Conservation (phyloP, 1,140 invertebrate genomes). For the Gryon sp. region DNA sequence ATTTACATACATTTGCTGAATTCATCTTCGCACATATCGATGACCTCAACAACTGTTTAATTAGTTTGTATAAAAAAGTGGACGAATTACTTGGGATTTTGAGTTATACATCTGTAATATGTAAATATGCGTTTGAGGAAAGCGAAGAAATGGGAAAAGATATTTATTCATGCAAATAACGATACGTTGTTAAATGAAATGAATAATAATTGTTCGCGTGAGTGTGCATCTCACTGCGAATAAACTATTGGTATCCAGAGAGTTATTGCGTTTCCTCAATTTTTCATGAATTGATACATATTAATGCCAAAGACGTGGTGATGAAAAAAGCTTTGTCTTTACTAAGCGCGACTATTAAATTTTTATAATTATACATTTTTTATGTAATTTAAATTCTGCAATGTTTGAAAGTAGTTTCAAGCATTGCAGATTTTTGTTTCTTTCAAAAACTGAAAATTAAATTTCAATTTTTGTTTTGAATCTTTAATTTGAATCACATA, state of each 20-base stretch:
- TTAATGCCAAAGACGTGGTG: too few species aligned
- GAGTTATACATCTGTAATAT: constrained; percentile 45
- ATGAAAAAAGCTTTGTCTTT: too few species aligned
- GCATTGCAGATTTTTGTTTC: too few species aligned
- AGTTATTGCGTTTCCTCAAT: too few species aligned
- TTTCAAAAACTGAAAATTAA: too few species aligned
- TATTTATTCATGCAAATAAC: constrained; percentile 48
- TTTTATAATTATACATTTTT: too few species aligned
- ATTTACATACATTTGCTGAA: too few species aligned
- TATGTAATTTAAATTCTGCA: too few species aligned
- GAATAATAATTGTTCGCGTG: constrained; percentile 24
- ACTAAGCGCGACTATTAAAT: too few species aligned
- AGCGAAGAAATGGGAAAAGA: constrained; percentile 20
- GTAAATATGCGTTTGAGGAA: constrained; percentile 20
- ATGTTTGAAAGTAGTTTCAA: not conserved
- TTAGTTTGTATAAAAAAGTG: constrained; percentile 42
- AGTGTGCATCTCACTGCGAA: constrained; percentile 1
- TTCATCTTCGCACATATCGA: constrained; percentile 57
- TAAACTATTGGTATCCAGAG: constrained; percentile 18
- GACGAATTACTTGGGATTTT: constrained; percentile 27
- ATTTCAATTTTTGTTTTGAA: too few species aligned
- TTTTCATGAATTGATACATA: too few species aligned
- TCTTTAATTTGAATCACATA: too few species aligned
- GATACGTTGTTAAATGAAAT: constrained; percentile 26
- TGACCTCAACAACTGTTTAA: constrained; percentile 48